Percentiles rank a stretch among this genome's conserved stretches.
Evolutionary conservation across 1,140 invertebrate genomes (phyloP).

Genomic region (Monomorium pharaonis): DNA sequence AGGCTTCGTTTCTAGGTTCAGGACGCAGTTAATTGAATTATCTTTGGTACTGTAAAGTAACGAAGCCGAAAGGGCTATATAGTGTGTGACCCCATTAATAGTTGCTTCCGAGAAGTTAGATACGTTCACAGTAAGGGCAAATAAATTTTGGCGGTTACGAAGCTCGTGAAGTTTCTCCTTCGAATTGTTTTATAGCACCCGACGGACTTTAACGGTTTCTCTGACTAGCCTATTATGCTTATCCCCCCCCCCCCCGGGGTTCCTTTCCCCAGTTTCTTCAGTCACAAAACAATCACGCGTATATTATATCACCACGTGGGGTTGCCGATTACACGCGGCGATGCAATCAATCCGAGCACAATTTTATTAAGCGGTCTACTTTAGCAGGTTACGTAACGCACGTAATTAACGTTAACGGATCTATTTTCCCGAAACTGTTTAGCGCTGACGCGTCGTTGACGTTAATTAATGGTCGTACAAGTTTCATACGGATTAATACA

Average conservation of each 20-base stretch:
- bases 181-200: constrained; percentile 74
- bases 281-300: background rate
- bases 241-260: background rate
- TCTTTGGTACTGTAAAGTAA: constrained; percentile 59
- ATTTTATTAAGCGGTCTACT: constrained; percentile 35
- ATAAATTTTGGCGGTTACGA: constrained; percentile 64
- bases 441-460: background rate
- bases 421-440: constrained; percentile 23
- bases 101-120: constrained; percentile 66
- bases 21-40: constrained; percentile 67
- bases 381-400: constrained; percentile 3
- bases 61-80: constrained; percentile 60
- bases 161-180: constrained; percentile 63
- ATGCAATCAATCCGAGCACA: background rate
- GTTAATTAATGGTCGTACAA: constrained; percentile 21
- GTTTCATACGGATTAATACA: constrained; percentile 6
- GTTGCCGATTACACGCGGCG: background rate
- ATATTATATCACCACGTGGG: constrained; percentile 3
- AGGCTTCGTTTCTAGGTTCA: constrained; percentile 1
- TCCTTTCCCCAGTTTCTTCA: background rate
- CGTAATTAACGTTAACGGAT: constrained; percentile 35
- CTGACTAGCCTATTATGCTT: constrained; percentile 11
- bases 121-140: constrained; percentile 54
- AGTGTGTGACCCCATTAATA: constrained; percentile 72
- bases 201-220: constrained; percentile 54